A percentile compares a stretch with the other conserved stretches of the same genome.
Conservation (phyloP, 2,113 vertebrate species). For the Drymodes brunneopygia region DNA sequence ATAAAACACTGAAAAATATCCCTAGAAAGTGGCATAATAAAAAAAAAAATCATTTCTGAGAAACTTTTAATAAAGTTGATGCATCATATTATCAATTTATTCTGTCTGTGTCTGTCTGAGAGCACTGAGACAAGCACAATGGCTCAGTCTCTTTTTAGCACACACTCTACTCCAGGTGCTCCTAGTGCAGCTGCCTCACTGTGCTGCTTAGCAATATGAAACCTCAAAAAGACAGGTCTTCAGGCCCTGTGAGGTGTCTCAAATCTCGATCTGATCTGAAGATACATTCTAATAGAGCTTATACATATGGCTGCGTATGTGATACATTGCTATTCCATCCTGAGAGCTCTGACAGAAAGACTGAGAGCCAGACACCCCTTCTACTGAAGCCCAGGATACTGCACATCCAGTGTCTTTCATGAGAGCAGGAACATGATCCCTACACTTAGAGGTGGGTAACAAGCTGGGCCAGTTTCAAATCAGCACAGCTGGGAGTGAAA, state of each 20-base stretch:
- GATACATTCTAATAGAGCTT: not conserved
- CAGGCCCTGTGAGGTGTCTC: not conserved
- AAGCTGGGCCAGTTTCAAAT: not conserved
- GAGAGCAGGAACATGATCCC: not conserved
- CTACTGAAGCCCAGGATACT: not conserved
- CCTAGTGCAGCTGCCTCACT: not conserved
- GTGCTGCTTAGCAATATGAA: not conserved
- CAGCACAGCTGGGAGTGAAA: slow-evolving; percentile 12
- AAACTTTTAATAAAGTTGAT: not conserved
- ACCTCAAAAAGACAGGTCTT: not conserved
- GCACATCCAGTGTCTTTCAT: not conserved
- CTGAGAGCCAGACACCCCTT: not conserved
- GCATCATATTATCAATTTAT: not conserved
- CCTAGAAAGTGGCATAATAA: not conserved
- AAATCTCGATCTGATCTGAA: not conserved
- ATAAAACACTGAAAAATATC: not conserved
- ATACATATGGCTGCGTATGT: not conserved
- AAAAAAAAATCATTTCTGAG: not conserved
- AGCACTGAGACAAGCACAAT: not conserved
- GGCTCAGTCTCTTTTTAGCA: not conserved
- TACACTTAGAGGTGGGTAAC: not conserved
- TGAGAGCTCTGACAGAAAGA: not conserved
- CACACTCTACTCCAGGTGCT: not conserved
- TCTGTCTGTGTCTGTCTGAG: not conserved
- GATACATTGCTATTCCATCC: not conserved